phyloP scores from a whole-genome alignment of 2,113 vertebrate species.

The Agapornis roseicollis region DNA sequence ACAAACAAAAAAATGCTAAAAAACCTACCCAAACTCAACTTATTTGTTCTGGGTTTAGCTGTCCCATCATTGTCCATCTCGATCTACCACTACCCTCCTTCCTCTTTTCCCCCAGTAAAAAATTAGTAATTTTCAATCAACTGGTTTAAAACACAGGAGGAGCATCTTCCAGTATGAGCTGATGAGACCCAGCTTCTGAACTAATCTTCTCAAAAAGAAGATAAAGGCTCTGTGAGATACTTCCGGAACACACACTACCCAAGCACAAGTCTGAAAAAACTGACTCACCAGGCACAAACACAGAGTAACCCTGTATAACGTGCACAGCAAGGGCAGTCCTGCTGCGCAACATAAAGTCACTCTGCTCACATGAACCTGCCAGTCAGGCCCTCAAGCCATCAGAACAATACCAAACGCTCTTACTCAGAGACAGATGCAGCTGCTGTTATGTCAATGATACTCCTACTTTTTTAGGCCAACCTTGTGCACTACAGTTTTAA shows the following conservation, averaged over 20 bases:
- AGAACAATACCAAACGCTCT: not conserved
- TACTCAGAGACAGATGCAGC: not conserved
- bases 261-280: not conserved
- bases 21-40: not conserved
- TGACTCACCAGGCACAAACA: not conserved
- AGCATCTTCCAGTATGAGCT: not conserved
- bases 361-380: not conserved
- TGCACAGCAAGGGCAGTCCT: not conserved
- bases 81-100: not conserved
- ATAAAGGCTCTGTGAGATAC: not conserved
- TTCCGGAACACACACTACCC: not conserved
- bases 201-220: not conserved
- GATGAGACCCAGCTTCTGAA: not conserved
- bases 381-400: not conserved
- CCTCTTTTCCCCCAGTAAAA: not conserved
- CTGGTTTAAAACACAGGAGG: not conserved
- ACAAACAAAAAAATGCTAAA: not conserved
- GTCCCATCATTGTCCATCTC: not conserved
- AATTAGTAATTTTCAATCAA: not conserved
- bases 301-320: not conserved
- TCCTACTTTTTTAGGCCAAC: not conserved
- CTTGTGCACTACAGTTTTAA: not conserved
- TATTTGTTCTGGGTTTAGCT: not conserved
- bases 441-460: accelerated
- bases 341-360: not conserved